A percentile compares a stretch with the other conserved stretches of the same genome.
phyloP scores from a whole-genome alignment of 2,797 vertebrate genomes.

The Gadopsis marmoratus region DNA sequence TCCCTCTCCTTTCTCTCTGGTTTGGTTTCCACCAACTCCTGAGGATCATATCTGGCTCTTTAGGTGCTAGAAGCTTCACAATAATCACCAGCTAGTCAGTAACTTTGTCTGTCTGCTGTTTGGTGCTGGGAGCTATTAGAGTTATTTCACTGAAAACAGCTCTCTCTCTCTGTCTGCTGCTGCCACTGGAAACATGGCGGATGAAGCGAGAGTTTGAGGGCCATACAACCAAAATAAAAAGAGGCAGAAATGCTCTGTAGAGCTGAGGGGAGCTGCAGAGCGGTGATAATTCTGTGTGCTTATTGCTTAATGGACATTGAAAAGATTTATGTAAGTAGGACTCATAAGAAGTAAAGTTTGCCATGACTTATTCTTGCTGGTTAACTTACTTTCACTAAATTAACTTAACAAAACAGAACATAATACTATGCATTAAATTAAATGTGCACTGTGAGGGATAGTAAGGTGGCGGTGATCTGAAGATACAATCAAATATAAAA shows the following conservation, averaged over 20 bases:
- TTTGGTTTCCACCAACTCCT: too few species aligned
- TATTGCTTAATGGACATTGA: not conserved
- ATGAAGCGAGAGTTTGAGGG: not conserved
- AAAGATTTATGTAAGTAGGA: not conserved
- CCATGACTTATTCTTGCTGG: not conserved
- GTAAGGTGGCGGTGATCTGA: not conserved
- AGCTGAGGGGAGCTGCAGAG: not conserved
- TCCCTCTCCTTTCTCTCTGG: too few species aligned
- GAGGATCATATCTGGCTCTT: not conserved
- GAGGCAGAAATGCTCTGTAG: not conserved
- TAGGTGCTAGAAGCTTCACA: not conserved
- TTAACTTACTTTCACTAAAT: not conserved
- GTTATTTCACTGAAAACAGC: not conserved
- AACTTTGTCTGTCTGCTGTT: not conserved
- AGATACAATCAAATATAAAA: not conserved
- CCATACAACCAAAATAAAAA: not conserved
- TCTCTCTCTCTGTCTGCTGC: too few species aligned
- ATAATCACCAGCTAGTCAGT: not conserved
- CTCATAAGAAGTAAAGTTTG: not conserved
- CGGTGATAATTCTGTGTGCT: not conserved
- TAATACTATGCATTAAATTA: not conserved
- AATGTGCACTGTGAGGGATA: not conserved
- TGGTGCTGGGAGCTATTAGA: too few species aligned
- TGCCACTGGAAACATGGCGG: not conserved
- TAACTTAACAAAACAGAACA: not conserved